A percentile compares a stretch with the other conserved stretches of the same genome.
Conservation (phyloP, 1,140 invertebrate genomes). For the Scaptodrosophila lebanonensis region DNA sequence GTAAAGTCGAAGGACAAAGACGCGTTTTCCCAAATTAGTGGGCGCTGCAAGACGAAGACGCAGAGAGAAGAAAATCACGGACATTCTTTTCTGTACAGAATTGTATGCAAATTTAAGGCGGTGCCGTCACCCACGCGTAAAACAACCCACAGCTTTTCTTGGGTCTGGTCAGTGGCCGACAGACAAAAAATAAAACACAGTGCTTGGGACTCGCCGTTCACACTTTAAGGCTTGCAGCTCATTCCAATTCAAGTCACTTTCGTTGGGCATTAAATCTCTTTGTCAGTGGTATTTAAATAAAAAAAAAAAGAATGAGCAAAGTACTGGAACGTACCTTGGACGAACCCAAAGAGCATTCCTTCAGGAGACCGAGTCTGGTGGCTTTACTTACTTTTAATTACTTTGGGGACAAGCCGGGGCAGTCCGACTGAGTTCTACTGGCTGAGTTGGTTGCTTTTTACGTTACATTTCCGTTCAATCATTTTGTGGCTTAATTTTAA, state of each 20-base stretch:
- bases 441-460: constrained; percentile 8
- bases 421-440: constrained; percentile 24
- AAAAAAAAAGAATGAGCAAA: constrained; percentile 14
- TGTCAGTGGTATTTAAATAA: constrained; percentile 63
- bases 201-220: too few relatives aligned
- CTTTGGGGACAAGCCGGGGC: constrained; percentile 63
- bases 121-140: too few relatives aligned
- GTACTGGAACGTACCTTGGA: constrained; percentile 18
- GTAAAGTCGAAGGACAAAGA: too few relatives aligned
- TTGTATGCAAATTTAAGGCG: constrained; percentile 53
- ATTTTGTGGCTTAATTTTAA: constrained; percentile 76
- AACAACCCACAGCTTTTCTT: background rate
- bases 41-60: constrained; percentile 10
- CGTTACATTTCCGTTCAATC: constrained; percentile 69
- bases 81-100: constrained; percentile 17
- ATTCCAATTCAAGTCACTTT: constrained; percentile 67
- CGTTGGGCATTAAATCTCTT: constrained; percentile 61
- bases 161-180: background rate
- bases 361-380: constrained; percentile 25
- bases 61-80: constrained; percentile 29
- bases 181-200: background rate
- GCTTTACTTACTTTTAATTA: constrained; percentile 72
- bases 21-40: constrained; percentile 28
- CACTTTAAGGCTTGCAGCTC: constrained; percentile 23
- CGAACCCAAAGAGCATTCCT: constrained; percentile 1